Evolutionary conservation across 2,888 invertebrate genomes (phyloP), one percentile per base, ranked within the genome.

Genomic region (Nomada hirtipes): DNA sequence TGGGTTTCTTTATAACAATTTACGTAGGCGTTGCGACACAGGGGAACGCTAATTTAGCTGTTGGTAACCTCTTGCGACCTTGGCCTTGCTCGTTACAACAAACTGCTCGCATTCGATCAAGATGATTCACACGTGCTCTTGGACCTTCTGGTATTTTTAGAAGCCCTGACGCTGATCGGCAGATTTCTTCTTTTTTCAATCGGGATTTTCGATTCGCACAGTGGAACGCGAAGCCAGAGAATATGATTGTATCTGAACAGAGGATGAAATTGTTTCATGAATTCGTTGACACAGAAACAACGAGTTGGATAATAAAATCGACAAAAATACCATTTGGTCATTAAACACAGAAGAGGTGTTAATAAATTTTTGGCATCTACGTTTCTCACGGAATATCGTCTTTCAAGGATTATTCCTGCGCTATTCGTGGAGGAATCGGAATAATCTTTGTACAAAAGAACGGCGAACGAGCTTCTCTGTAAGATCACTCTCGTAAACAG

Each of bases 1-100:
- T 36, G 20, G 59, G 18, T 61, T 77, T 72, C 82, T 77, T 76
- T 82, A 61, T 81, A 67, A 74, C 67, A 42, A 73, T 59, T 26
- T 11, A 53, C 64, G 83, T 79, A 75, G 63, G 79, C 67, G 83
- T 68, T 11, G 18, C 4, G 23, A 70, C 26, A 60, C 44, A 70
- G 76, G 80, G 85, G 85, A 84, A 82, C 83, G 84, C 90, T 88
- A 90, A 91, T 91, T 91, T 88, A 91, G 91, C 89, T 90, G 87
- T 88, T 84, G 90, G 91, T 91, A 91, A 90, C 86, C 86, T 77
- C 79, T 84, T 61, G 63, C 77, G 88, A 83, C 91, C 92, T 92
- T 92, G 92, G 91, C 91, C 92, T 92, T 92, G 90, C 86, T 84
- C 88, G 88, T 88, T 89, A 84, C 84, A 86, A 75, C 81, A 84